A percentile compares a stretch with the other conserved stretches of the same genome.
Evolutionary conservation across 2,888 invertebrate genomes (phyloP).

Genomic region (Eumerus sabulonum): DNA sequence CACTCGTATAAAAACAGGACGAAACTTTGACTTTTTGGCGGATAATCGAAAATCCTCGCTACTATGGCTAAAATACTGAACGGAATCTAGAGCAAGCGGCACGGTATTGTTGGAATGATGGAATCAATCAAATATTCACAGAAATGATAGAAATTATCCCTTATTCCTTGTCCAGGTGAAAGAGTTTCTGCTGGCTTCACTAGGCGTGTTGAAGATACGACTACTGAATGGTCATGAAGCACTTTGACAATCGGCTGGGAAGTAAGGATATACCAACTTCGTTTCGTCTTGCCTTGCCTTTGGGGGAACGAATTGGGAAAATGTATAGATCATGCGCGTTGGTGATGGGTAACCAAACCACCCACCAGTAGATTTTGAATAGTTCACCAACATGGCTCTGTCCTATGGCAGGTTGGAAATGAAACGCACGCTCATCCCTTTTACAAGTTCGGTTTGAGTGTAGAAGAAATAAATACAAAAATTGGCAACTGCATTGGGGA

Average conservation of each 20-base stretch:
- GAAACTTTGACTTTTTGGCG: slow-evolving; percentile 15
- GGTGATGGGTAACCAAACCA: slow-evolving; percentile 22
- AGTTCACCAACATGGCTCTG: slow-evolving; percentile 48
- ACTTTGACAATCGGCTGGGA: slow-evolving; percentile 52
- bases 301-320: slow-evolving; percentile 51
- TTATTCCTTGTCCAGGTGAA: slow-evolving; percentile 25
- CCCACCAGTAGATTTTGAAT: slow-evolving; percentile 8
- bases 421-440: slow-evolving; percentile 28
- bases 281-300: background rate
- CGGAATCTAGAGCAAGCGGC: slow-evolving; percentile 30
- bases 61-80: slow-evolving; percentile 24
- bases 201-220: slow-evolving; percentile 65
- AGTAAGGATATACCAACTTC: slow-evolving; percentile 44
- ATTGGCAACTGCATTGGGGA: slow-evolving; percentile 63
- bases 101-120: slow-evolving; percentile 27
- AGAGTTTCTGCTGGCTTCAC: slow-evolving; percentile 48
- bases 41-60: background rate
- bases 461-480: background rate
- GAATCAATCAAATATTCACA: slow-evolving; percentile 21
- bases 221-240: slow-evolving; percentile 61
- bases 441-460: slow-evolving; percentile 33
- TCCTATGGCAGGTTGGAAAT: slow-evolving; percentile 48
- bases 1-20: slow-evolving; percentile 22
- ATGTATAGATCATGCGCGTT: slow-evolving; percentile 47
- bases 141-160: slow-evolving; percentile 9